phyloP scores from a whole-genome alignment of 2,113 vertebrate species.

The Vulpes vulpes region DNA sequence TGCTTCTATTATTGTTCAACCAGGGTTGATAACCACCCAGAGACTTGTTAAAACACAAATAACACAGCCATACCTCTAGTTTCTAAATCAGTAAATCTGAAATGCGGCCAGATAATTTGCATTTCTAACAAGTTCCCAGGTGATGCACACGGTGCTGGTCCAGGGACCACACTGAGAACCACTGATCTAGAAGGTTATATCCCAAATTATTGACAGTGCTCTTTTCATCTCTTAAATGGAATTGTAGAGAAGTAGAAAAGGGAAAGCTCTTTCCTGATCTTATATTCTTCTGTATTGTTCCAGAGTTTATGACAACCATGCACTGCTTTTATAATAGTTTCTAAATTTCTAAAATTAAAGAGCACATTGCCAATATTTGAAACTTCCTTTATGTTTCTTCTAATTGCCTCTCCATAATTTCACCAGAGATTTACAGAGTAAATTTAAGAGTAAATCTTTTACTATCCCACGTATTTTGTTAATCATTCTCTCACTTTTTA shows the following conservation, averaged over 20 bases:
- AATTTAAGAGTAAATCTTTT: too few species aligned
- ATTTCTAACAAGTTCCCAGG: not conserved
- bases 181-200: not conserved
- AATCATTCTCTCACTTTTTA: not conserved
- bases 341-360: not conserved
- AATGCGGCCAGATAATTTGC: not conserved
- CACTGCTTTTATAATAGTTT: not conserved
- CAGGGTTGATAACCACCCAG: not conserved
- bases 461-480: constrained; percentile 6
- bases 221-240: not conserved
- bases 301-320: not conserved
- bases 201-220: not conserved
- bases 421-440: not conserved
- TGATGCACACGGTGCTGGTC: not conserved
- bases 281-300: not conserved
- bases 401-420: not conserved
- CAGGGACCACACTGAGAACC: not conserved
- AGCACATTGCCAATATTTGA: not conserved
- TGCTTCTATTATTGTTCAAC: constrained; percentile 27
- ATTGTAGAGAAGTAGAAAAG: not conserved
- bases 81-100: not conserved
- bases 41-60: constrained; percentile 37
- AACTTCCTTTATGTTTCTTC: not conserved
- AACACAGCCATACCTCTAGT: not conserved
- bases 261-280: not conserved